Evolutionary conservation across 2,113 vertebrate species (phyloP), one percentile per base, ranked within the genome.

Genomic region (Cinclus cinclus): DNA sequence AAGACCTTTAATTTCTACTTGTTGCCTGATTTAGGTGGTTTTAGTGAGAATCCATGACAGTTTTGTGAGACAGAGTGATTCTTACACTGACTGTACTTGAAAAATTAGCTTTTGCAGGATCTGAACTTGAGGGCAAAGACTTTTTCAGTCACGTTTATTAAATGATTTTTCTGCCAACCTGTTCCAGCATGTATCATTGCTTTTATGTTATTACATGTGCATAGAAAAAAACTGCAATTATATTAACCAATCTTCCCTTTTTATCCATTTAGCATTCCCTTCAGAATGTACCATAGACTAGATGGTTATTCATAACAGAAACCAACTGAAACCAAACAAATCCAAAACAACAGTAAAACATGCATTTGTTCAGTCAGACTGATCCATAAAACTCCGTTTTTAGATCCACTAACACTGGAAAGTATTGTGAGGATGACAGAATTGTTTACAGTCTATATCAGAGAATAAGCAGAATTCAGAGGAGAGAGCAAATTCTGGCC

Each of bases 51-150:
- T 87, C 15, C 24, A 6, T 83, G 41, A 44, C 42, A n/a, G 56
- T 91, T 96, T 87, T 86, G 41, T 84, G 76, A 95, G 46, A 67
- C 15, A 21, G 33, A 85, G 35, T 62, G 42, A 93, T 95, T 92
- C 22, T 86, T 95, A 63, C 25, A 87, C 53, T 87, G 59, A 42
- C 44, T 42, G 31, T 31, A 81, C 31, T 10, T 76, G 53, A 95
- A 94, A 88, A 96, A 90, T 63, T 75, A 76, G 9, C 56, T 89
- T 65, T 95, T 47, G 64, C 49, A 37, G 33, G 12, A 49, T 60
- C 81, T 60, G 49, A 78, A 73, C 74, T 84, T 83, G 23, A 70
- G 33, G 11, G 12, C 10, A 47, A 37, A 30, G 47, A 47, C 23
- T 37, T 88, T 92, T 63, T 92, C 64, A 83, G 30, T 71, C 37